Evolutionary conservation across 1,140 invertebrate genomes (phyloP).

Genomic region (Papilio machaon): DNA sequence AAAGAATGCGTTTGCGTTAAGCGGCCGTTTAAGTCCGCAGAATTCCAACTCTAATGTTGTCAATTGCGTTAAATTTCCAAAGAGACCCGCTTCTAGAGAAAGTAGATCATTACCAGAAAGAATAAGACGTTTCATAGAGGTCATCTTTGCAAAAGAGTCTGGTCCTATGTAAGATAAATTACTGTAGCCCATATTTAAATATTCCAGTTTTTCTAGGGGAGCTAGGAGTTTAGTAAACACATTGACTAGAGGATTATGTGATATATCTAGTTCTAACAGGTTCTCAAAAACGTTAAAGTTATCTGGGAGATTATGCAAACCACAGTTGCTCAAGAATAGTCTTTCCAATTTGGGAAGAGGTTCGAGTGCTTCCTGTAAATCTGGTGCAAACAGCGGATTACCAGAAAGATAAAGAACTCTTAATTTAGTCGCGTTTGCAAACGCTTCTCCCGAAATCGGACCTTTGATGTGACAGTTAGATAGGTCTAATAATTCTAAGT

Average conservation of each 20-base stretch:
- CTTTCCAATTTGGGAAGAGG: constrained; percentile 85
- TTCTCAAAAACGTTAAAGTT: constrained; percentile 86
- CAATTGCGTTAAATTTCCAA: constrained; percentile 86
- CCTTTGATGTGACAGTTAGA: constrained; percentile 87
- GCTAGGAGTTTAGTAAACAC: constrained; percentile 86
- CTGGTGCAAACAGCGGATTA: constrained; percentile 86
- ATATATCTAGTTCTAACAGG: constrained; percentile 86
- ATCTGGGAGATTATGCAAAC: constrained; percentile 84
- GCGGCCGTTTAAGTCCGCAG: constrained; percentile 84
- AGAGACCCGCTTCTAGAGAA: constrained; percentile 86
- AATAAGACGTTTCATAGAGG: constrained; percentile 85
- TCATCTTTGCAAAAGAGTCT: constrained; percentile 87
- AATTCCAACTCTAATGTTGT: constrained; percentile 86
- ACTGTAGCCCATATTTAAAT: constrained; percentile 89
- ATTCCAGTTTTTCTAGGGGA: constrained; percentile 85
- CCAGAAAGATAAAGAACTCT: constrained; percentile 85
- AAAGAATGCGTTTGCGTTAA: constrained; percentile 86
- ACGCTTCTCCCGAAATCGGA: constrained; percentile 86
- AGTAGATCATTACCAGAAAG: constrained; percentile 87
- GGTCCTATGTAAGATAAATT: constrained; percentile 85
- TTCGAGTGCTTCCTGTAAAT: constrained; percentile 85
- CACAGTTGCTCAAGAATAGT: constrained; percentile 86
- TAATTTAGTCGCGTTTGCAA: constrained; percentile 86
- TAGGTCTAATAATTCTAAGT: constrained; percentile 86
- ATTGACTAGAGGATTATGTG: constrained; percentile 86